Conservation (phyloP, 2,888 invertebrate genomes). For the Drosophila parthenogenetica region DNA sequence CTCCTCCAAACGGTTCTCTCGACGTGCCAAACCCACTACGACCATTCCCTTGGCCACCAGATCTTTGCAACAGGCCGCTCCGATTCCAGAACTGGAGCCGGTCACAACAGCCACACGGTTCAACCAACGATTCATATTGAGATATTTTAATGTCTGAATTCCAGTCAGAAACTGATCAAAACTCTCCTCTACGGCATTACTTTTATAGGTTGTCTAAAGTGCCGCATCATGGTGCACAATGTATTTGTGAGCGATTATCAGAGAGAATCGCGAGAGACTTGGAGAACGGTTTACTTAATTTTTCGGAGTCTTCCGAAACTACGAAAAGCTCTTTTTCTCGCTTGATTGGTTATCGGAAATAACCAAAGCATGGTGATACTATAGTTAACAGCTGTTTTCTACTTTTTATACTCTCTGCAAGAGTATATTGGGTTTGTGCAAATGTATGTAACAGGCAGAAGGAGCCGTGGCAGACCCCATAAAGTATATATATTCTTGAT, state of each 20-base stretch:
- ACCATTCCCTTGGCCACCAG: constrained; percentile 86
- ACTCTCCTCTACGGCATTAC: not conserved
- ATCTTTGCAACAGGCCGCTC: constrained; percentile 83
- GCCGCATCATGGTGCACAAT: not conserved
- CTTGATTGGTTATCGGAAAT: not conserved
- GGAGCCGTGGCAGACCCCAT: too few species aligned
- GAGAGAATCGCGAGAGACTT: too few species aligned
- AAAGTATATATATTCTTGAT: too few species aligned
- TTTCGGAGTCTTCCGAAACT: too few species aligned
- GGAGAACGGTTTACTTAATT: too few species aligned
- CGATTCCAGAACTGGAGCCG: constrained; percentile 88
- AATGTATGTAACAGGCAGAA: too few species aligned
- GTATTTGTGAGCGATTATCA: too few species aligned
- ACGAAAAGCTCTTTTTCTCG: not conserved
- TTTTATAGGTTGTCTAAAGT: constrained; percentile 2
- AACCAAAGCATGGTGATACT: constrained; percentile 3
- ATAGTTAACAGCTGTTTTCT: not conserved
- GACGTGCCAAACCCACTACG: constrained; percentile 86
- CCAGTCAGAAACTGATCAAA: not conserved
- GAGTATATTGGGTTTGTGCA: too few species aligned
- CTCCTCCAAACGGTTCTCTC: constrained; percentile 33
- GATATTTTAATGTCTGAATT: not conserved
- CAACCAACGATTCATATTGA: constrained; percentile 15
- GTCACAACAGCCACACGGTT: constrained; percentile 87
- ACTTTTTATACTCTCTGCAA: too few species aligned